phyloP scores from a whole-genome alignment of 2,888 invertebrate species.

The Lepidocyrtoides sp. region DNA sequence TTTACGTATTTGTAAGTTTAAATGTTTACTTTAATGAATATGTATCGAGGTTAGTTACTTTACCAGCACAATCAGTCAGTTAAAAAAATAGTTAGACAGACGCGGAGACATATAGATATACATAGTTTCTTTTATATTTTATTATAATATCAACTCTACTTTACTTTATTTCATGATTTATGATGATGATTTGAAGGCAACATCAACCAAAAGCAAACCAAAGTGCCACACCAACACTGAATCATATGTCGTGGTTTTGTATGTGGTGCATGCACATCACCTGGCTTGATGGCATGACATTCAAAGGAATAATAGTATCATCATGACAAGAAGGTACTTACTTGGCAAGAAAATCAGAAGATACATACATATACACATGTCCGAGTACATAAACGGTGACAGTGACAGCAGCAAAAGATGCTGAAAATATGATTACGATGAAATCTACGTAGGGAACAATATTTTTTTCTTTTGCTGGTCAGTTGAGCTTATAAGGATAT shows the following conservation, averaged over 20 bases:
- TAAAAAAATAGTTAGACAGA: slow-evolving; percentile 16
- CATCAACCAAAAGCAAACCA: too few relatives aligned
- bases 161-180: slow-evolving; percentile 43
- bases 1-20: slow-evolving; percentile 34
- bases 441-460: too few relatives aligned
- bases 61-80: slow-evolving; percentile 20
- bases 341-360: not conserved
- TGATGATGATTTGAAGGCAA: slow-evolving; percentile 44
- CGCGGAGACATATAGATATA: too few relatives aligned
- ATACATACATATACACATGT: too few relatives aligned
- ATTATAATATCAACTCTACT: not conserved
- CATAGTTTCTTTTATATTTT: slow-evolving; percentile 4
- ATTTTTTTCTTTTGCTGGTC: too few relatives aligned
- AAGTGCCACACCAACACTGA: slow-evolving; percentile 8
- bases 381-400: slow-evolving; percentile 5
- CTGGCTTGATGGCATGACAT: not conserved
- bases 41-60: slow-evolving; percentile 49
- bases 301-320: not conserved
- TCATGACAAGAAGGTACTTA: not conserved
- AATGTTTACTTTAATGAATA: slow-evolving; percentile 40
- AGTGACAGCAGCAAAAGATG: not conserved
- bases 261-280: not conserved
- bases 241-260: too few relatives aligned
- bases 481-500: slow-evolving; percentile 18
- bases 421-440: not conserved